Evolutionary conservation across 2,113 vertebrate species (phyloP).

Genomic region (Semicossyphus pulcher): DNA sequence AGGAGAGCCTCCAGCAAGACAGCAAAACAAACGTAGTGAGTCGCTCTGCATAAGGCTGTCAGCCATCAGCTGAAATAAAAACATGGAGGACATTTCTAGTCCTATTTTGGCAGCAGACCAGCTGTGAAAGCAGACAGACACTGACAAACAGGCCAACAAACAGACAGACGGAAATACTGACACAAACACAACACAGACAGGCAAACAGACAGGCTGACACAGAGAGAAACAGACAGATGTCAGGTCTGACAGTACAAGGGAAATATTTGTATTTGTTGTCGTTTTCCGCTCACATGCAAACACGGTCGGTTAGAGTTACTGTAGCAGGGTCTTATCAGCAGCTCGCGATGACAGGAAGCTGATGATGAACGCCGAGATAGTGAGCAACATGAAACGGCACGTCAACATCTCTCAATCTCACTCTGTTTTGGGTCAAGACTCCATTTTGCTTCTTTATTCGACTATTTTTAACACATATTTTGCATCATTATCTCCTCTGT

Average conservation of each 20-base stretch:
- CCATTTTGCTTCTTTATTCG: conserved; percentile 22
- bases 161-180: not conserved
- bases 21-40: conserved; percentile 10
- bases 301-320: conserved; percentile 16
- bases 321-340: conserved; percentile 33
- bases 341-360: conserved; percentile 32
- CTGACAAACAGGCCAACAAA: conserved; percentile 27
- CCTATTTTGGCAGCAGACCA: conserved; percentile 47
- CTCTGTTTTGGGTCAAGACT: conserved; percentile 20
- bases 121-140: conserved; percentile 34
- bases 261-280: conserved; percentile 40
- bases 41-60: conserved; percentile 24
- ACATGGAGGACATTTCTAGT: conserved; percentile 11
- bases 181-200: conserved; percentile 18
- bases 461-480: conserved; percentile 41
- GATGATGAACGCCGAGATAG: conserved; percentile 32
- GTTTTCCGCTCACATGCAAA: conserved; percentile 14
- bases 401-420: conserved; percentile 29
- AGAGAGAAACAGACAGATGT: conserved; percentile 54
- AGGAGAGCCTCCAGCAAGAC: conserved; percentile 25
- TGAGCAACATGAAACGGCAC: conserved; percentile 28
- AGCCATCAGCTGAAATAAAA: conserved; percentile 28
- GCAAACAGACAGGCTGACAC: conserved; percentile 29
- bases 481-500: not conserved
- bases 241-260: conserved; percentile 37